Percentiles rank a stretch among this genome's conserved stretches.
phyloP scores from a whole-genome alignment of 2,113 vertebrate genomes.

The Anarhynchus alexandrinus region DNA sequence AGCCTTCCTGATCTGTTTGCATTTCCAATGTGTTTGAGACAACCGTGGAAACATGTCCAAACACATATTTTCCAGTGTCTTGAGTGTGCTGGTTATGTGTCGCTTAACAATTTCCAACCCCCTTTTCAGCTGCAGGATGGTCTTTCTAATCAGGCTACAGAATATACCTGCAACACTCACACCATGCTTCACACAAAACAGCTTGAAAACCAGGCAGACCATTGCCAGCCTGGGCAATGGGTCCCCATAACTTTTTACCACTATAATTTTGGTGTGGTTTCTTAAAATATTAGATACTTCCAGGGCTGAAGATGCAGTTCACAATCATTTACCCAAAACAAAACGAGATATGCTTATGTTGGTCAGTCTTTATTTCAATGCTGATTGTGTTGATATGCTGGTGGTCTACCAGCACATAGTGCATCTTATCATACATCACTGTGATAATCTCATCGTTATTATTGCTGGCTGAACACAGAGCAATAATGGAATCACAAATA shows the following conservation, averaged over 20 bases:
- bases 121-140: background rate
- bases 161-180: background rate
- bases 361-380: background rate
- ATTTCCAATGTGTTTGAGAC: too few relatives aligned
- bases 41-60: too few relatives aligned
- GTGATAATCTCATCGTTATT: background rate
- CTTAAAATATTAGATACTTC: background rate
- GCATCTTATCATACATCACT: background rate
- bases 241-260: background rate
- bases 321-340: background rate
- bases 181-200: background rate
- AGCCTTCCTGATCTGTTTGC: too few relatives aligned
- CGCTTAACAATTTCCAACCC: background rate
- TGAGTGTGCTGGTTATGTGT: too few relatives aligned
- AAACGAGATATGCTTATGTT: background rate
- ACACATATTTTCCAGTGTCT: too few relatives aligned
- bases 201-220: background rate
- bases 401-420: background rate
- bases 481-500: background rate
- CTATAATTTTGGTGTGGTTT: background rate
- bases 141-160: background rate
- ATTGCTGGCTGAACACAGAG: fast-evolving
- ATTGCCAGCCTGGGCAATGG: background rate
- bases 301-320: background rate
- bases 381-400: background rate